These are phyloP conservation scores for Psix sp. DNA, from an alignment of 1,140 invertebrate species.

Conservation along the genomic window DNA sequence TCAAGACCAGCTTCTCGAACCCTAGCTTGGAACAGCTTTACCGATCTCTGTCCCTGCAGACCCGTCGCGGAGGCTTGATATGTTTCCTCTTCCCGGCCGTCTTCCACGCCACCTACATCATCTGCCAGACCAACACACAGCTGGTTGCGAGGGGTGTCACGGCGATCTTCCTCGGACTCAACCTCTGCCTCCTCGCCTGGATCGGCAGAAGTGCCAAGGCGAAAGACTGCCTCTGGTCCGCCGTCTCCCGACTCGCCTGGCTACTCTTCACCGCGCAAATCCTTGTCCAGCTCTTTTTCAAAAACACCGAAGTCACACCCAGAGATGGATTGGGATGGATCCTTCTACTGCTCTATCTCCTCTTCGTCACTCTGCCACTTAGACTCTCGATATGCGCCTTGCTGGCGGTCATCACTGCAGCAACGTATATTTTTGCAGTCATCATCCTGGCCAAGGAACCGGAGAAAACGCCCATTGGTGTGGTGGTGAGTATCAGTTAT, in stretches of 20 bases:
- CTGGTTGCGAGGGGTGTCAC: constrained; percentile 79
- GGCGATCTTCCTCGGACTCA: constrained; percentile 77
- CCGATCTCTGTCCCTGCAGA: constrained; percentile 84
- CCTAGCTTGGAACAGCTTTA: constrained; percentile 84
- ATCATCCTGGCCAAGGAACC: constrained; percentile 74
- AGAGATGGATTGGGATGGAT: constrained; percentile 85
- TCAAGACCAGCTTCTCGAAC: constrained; percentile 71
- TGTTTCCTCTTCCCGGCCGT: constrained; percentile 84
- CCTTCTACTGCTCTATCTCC: constrained; percentile 88
- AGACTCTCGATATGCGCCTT: constrained; percentile 81
- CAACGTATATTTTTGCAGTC: constrained; percentile 79
- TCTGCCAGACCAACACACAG: constrained; percentile 71
- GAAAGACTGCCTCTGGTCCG: constrained; percentile 75
- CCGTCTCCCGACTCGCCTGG: constrained; percentile 81
- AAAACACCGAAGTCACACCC: constrained; percentile 76
- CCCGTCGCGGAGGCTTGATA: constrained; percentile 85
- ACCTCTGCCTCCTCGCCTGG: constrained; percentile 77
- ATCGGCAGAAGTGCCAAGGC: constrained; percentile 72
- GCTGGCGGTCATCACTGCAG: constrained; percentile 79
- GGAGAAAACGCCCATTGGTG: constrained; percentile 70
- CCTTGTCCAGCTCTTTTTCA: constrained; percentile 78
- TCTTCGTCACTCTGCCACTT: constrained; percentile 89
- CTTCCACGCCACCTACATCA: constrained; percentile 82
- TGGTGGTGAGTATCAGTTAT: constrained; percentile 79
- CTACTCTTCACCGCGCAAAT: constrained; percentile 80